Conservation (phyloP, 2,113 vertebrate species). For the Cinclus mexicanus region DNA sequence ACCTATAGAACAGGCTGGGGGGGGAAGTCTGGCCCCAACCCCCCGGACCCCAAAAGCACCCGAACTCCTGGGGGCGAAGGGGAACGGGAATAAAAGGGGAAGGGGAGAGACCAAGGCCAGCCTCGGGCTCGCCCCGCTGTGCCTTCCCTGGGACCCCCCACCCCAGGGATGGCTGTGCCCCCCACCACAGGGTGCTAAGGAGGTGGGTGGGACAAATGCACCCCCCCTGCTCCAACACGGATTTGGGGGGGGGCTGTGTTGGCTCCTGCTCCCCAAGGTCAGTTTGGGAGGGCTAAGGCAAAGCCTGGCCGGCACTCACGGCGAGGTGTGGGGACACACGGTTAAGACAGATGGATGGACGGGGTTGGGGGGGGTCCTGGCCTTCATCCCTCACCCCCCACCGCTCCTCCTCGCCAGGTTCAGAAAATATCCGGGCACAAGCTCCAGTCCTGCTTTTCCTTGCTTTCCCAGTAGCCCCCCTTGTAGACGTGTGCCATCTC, state of each 20-base stretch:
- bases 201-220: neutral
- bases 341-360: slow-evolving; percentile 67
- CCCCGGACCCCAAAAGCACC: neutral
- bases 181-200: neutral
- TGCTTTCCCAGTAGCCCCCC: slow-evolving; percentile 94
- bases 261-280: neutral
- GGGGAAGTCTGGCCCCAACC: neutral
- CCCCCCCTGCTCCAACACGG: neutral
- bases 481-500: slow-evolving; percentile 89
- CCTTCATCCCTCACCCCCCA: neutral
- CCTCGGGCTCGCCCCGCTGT: neutral
- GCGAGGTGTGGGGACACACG: slow-evolving; percentile 20
- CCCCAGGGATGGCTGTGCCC: neutral
- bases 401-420: neutral
- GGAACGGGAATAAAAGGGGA: neutral
- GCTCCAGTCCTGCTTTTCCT: slow-evolving; percentile 85
- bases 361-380: neutral
- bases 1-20: slow-evolving; percentile 71
- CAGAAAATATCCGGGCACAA: slow-evolving; percentile 90
- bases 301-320: slow-evolving; percentile 40
- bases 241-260: neutral
- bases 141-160: neutral
- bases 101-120: slow-evolving; percentile 34
- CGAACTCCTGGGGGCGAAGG: neutral
- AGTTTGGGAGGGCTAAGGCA: slow-evolving; percentile 73